Conservation (phyloP, 2,797 vertebrate genomes). For the Graptemys geographica region DNA sequence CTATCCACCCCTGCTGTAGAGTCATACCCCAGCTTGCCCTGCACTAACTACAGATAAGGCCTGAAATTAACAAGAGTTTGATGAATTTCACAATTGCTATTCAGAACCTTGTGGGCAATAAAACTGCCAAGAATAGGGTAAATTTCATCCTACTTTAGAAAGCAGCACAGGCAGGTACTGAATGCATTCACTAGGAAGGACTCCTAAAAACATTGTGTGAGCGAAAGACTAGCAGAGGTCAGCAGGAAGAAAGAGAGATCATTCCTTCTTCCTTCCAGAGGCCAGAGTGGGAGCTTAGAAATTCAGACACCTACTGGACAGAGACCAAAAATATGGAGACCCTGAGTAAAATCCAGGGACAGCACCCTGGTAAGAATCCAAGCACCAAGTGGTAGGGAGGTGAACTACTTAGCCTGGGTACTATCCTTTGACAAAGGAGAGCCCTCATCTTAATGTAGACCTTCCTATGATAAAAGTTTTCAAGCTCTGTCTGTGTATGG, state of each 20-base stretch:
- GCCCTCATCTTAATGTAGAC: background rate
- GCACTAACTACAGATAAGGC: too few relatives aligned
- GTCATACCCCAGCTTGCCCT: too few relatives aligned
- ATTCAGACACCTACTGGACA: background rate
- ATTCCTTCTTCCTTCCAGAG: background rate
- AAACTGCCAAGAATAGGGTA: background rate
- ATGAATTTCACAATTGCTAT: background rate
- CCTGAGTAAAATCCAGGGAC: background rate
- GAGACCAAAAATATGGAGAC: background rate
- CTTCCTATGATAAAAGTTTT: too few relatives aligned
- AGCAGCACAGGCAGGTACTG: background rate
- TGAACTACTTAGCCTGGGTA: background rate
- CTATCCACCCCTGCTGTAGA: too few relatives aligned
- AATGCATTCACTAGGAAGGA: too few relatives aligned
- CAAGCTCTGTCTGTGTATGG: too few relatives aligned
- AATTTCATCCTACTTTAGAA: background rate
- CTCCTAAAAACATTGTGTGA: too few relatives aligned
- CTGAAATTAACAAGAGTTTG: background rate
- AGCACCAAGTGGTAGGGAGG: background rate
- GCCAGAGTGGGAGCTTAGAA: background rate
- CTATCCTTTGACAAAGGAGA: background rate
- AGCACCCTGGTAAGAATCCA: background rate
- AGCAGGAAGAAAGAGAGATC: background rate
- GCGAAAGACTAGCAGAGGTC: background rate
- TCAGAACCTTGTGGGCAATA: background rate